These are phyloP conservation scores for Seriola rivoliana DNA, from an alignment of 2,113 vertebrate genomes.

Conservation along the genomic window DNA sequence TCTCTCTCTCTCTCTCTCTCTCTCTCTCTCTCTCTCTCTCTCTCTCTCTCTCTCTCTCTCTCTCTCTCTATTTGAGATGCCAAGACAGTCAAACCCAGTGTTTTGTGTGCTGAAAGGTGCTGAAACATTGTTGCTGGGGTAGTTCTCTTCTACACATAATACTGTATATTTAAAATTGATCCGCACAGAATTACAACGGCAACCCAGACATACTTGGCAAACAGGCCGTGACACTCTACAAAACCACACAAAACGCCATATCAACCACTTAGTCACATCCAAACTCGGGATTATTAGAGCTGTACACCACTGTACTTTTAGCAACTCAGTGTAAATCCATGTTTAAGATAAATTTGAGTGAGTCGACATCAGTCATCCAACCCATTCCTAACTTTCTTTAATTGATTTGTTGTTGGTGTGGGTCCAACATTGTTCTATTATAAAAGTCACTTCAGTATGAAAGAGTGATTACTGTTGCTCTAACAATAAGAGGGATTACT, in stretches of 20 bases:
- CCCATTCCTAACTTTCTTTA: not conserved
- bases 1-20: slow-evolving; percentile 17
- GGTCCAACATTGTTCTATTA: not conserved
- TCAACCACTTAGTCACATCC: not conserved
- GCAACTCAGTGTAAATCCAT: not conserved
- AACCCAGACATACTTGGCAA: slow-evolving; percentile 24
- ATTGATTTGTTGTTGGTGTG: not conserved
- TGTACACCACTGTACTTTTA: not conserved
- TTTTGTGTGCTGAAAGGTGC: slow-evolving; percentile 28
- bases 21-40: not conserved
- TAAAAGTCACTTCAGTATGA: not conserved
- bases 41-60: no score
- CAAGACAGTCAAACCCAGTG: slow-evolving; percentile 52
- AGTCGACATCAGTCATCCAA: not conserved
- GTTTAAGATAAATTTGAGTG: not conserved
- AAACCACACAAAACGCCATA: not conserved
- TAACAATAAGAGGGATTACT: not conserved
- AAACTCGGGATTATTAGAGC: not conserved
- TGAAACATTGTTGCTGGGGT: slow-evolving; percentile 21
- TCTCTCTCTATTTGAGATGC: not conserved
- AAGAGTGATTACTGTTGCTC: not conserved
- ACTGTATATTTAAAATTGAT: not conserved
- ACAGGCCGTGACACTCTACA: not conserved
- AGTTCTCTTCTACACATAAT: not conserved
- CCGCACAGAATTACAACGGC: not conserved